Percentiles rank a stretch among this genome's conserved stretches.
These are phyloP conservation scores for Rhinopomastus cyanomelas DNA, from an alignment of 2,113 vertebrate genomes.

Conservation along the genomic window DNA sequence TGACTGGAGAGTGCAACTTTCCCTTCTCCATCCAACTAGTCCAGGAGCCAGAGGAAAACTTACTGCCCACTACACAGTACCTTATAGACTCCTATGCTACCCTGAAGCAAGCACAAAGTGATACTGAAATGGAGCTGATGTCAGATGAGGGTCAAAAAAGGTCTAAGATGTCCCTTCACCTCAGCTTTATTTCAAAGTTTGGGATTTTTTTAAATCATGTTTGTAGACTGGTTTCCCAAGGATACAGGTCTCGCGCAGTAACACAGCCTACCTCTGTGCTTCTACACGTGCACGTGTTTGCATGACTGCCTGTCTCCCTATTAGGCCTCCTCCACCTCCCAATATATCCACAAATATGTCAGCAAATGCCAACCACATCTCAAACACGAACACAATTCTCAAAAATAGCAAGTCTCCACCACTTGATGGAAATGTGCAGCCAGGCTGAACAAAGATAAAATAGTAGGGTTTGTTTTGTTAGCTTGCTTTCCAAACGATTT, in stretches of 20 bases:
- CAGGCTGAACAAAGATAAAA: conserved; percentile 14
- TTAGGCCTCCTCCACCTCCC: conserved; percentile 40
- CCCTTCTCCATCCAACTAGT: not conserved
- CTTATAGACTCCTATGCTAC: not conserved
- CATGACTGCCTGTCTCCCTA: conserved; percentile 15
- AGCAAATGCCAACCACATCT: conserved; percentile 51
- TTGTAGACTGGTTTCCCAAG: conserved; percentile 49
- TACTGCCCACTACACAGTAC: not conserved
- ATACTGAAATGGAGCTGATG: not conserved
- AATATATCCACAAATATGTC: conserved; percentile 40
- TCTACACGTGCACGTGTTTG: conserved; percentile 16
- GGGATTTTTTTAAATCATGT: not conserved
- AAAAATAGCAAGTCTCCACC: conserved; percentile 55
- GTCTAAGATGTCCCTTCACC: not conserved
- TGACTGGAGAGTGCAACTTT: not conserved
- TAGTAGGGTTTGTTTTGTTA: conserved; percentile 23
- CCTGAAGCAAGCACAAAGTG: not conserved
- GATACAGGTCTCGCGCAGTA: conserved; percentile 39
- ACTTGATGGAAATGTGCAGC: conserved; percentile 14
- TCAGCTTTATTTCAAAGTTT: not conserved
- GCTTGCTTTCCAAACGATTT: not conserved
- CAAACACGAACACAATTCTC: conserved; percentile 35
- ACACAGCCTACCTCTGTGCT: conserved; percentile 15
- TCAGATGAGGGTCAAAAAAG: not conserved
- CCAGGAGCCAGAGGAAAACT: not conserved